A percentile compares a stretch with the other conserved stretches of the same genome.
Evolutionary conservation across 2,888 invertebrate species (phyloP).

Genomic region (Epistrophella euchroma): DNA sequence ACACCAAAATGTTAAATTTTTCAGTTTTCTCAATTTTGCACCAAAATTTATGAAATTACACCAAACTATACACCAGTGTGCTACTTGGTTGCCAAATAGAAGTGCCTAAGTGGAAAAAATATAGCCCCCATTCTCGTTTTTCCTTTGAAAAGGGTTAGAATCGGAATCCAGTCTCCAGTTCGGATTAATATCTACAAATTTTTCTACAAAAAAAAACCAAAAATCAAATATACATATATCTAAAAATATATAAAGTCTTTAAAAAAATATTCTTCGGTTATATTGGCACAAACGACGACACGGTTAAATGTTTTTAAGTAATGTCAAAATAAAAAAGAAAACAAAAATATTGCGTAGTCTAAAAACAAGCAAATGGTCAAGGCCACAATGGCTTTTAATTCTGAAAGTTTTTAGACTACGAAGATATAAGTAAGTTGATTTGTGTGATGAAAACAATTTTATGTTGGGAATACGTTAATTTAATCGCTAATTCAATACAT

Average conservation of each 20-base stretch:
- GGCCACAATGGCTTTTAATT: neutral
- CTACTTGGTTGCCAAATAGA: no score
- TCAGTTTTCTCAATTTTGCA: no score
- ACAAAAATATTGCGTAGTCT: neutral
- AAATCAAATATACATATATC: no score
- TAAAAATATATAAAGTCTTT: neutral
- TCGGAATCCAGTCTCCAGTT: no score
- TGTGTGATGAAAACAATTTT: neutral
- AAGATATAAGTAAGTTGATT: neutral
- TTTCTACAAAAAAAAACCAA: no score
- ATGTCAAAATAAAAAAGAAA: neutral
- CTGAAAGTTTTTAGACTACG: neutral
- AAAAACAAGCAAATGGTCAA: conserved; percentile 1
- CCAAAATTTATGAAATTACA: no score
- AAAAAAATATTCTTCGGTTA: neutral
- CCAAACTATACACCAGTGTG: no score
- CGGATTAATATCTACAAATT: no score
- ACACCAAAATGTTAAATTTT: no score
- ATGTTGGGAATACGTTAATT: neutral
- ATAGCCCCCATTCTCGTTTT: no score
- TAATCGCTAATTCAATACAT: neutral
- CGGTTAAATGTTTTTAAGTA: neutral
- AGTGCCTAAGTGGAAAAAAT: no score
- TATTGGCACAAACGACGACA: neutral
- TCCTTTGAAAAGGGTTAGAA: no score